phyloP scores from a whole-genome alignment of 2,888 invertebrate genomes.

The Platycnemis pennipes region DNA sequence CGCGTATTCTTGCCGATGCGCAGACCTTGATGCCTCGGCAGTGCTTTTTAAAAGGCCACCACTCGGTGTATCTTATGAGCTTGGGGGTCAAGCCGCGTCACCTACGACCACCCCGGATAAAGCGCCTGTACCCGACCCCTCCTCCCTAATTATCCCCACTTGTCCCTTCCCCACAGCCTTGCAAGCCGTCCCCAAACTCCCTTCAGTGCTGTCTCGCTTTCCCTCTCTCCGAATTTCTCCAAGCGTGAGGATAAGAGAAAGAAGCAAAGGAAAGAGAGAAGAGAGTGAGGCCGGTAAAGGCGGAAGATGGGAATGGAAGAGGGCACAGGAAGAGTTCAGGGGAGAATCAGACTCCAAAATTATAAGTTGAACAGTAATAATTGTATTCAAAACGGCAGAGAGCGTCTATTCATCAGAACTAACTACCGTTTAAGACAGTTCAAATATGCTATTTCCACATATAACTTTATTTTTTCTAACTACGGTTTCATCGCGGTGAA shows the following conservation, averaged over 20 bases:
- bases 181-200: neutral
- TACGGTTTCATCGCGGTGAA: too few species aligned
- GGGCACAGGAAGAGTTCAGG: too few species aligned
- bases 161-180: neutral
- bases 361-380: too few species aligned
- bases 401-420: too few species aligned
- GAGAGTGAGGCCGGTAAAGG: neutral
- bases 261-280: neutral
- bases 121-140: neutral
- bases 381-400: too few species aligned
- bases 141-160: conserved; percentile 45
- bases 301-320: too few species aligned
- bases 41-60: conserved; percentile 41
- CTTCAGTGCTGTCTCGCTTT: neutral
- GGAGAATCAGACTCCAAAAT: too few species aligned
- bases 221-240: neutral
- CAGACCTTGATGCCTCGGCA: neutral
- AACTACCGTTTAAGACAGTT: too few species aligned
- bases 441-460: too few species aligned
- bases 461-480: too few species aligned
- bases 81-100: conserved; percentile 30
- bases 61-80: neutral
- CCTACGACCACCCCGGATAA: conserved; percentile 41
- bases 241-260: neutral
- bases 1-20: conserved; percentile 1